phyloP scores from a whole-genome alignment of 2,888 invertebrate genomes.

The Pristionchus maxplancki region DNA sequence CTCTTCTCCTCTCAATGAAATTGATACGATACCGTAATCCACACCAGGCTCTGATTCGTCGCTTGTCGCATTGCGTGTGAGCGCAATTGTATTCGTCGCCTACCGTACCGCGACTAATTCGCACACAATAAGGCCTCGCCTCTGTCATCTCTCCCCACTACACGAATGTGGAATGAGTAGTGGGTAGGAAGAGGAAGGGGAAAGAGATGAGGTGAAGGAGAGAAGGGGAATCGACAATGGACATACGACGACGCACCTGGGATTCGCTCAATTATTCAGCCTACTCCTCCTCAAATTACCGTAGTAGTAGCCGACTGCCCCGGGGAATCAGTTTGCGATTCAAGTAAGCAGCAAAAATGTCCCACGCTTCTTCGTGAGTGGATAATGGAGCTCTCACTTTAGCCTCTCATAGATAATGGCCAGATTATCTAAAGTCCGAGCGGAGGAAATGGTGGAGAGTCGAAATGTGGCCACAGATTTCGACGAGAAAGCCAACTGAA shows the following conservation, averaged over 20 bases:
- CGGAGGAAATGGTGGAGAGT: conserved; percentile 7
- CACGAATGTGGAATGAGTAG: conserved; percentile 41
- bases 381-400: conserved; percentile 38
- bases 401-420: conserved; percentile 44
- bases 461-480: conserved; percentile 6
- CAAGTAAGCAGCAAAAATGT: neutral
- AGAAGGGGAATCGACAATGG: conserved; percentile 37
- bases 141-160: neutral
- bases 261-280: conserved; percentile 32
- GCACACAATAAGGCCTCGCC: conserved; percentile 4
- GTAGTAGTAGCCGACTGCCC: conserved; percentile 4
- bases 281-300: conserved; percentile 2
- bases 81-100: neutral
- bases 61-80: conserved; percentile 8
- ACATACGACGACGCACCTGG: neutral
- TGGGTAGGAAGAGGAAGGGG: neutral
- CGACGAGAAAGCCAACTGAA: neutral
- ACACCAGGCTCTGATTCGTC: conserved; percentile 8
- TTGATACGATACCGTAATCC: conserved; percentile 43
- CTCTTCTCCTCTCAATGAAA: neutral
- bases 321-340: conserved; percentile 27
- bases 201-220: neutral
- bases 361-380: conserved; percentile 13
- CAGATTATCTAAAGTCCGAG: conserved; percentile 39
- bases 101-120: conserved; percentile 40